phyloP scores from a whole-genome alignment of 2,888 invertebrate species.

The Prosopocoilus inquinatus region DNA sequence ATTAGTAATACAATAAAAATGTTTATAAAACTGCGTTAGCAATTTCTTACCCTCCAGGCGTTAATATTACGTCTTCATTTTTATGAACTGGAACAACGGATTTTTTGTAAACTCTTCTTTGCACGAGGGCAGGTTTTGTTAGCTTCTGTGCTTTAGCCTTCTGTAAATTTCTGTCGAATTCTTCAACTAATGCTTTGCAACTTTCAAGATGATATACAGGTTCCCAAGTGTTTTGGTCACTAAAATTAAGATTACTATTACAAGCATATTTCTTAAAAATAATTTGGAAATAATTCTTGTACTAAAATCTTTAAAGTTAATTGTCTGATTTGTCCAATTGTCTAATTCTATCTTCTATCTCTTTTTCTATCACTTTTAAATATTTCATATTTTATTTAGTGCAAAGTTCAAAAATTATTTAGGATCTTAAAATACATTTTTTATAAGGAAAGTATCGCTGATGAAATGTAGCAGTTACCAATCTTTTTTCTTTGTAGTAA shows the following conservation, averaged over 20 bases:
- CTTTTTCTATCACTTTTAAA: no score
- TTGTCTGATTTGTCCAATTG: no score
- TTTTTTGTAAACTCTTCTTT: constrained; percentile 14
- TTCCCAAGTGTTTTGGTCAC: constrained; percentile 84
- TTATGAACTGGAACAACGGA: neutral
- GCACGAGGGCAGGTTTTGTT: constrained; percentile 14
- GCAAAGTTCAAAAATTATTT: no score
- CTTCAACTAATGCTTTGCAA: constrained; percentile 74
- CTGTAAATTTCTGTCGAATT: constrained; percentile 76
- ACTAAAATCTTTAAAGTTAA: no score
- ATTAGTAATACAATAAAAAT: neutral
- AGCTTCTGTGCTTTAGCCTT: constrained; percentile 60
- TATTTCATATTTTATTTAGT: no score
- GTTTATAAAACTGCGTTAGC: constrained; percentile 14
- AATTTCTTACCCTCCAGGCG: constrained; percentile 52
- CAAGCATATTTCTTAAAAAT: constrained; percentile 9
- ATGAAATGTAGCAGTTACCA: no score
- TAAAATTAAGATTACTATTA: constrained; percentile 34
- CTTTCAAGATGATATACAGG: constrained; percentile 73
- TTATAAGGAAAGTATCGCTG: no score
- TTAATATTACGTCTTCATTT: constrained; percentile 42
- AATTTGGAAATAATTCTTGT: constrained; percentile 4
- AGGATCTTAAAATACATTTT: no score
- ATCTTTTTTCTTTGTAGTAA: no score
- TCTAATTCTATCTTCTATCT: no score